Evolutionary conservation across 1,140 invertebrate species (phyloP).

Genomic region (Drosophila ficusphila): DNA sequence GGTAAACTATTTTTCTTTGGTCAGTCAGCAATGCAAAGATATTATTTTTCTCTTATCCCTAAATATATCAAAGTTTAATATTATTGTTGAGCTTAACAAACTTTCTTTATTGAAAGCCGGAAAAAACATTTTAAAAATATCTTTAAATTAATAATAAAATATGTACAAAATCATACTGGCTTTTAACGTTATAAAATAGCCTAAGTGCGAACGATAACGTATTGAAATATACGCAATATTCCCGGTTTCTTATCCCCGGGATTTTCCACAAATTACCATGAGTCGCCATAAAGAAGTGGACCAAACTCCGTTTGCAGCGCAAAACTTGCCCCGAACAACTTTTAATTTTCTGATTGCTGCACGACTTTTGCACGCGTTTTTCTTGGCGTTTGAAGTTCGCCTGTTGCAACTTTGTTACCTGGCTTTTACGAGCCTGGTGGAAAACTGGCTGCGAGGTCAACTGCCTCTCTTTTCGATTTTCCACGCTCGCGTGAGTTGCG

Average conservation of each 20-base stretch:
- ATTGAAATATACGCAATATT: no score
- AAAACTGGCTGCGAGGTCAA: slow-evolving; percentile 79
- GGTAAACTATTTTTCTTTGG: no score
- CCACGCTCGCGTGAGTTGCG: slow-evolving; percentile 60
- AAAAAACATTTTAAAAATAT: no score
- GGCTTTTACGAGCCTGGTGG: slow-evolving; percentile 33
- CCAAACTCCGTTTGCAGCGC: background rate
- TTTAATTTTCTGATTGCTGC: slow-evolving; percentile 51
- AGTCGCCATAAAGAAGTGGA: slow-evolving; percentile 22
- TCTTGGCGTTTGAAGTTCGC: slow-evolving; percentile 56
- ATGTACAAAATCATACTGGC: no score
- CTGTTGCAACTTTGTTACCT: slow-evolving; percentile 26
- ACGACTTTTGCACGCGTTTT: slow-evolving; percentile 78
- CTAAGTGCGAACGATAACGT: no score
- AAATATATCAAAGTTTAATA: no score
- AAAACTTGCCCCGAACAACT: slow-evolving; percentile 63
- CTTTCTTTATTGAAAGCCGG: no score
- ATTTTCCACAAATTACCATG: slow-evolving; percentile 16
- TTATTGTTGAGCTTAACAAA: no score
- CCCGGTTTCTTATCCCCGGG: background rate
- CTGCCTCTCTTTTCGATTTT: slow-evolving; percentile 76
- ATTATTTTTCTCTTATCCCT: no score
- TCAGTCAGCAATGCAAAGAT: no score
- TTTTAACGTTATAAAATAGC: no score
- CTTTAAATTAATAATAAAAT: no score